These are phyloP conservation scores for Podarcis siculus DNA, from an alignment of 2,797 vertebrate species.

Conservation along the genomic window DNA sequence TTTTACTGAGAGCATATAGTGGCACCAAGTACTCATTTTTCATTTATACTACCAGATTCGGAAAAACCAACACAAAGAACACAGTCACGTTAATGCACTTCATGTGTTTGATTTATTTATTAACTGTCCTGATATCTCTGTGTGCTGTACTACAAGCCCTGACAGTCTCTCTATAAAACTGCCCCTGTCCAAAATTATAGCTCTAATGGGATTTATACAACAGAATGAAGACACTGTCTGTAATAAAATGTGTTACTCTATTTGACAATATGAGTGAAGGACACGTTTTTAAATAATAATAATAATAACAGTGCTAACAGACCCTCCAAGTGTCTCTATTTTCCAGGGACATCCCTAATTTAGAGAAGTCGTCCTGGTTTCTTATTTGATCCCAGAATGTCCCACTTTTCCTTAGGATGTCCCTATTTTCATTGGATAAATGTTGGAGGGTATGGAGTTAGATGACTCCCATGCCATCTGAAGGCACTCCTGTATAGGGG, in stretches of 20 bases:
- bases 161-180: conserved; percentile 26
- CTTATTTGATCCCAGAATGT: no score
- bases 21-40: conserved; percentile 45
- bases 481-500: no score
- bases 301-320: neutral
- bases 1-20: conserved; percentile 41
- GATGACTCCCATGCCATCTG: no score
- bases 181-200: neutral
- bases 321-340: no score
- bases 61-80: conserved; percentile 45
- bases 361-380: no score
- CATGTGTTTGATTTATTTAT: conserved; percentile 20
- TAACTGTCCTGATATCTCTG: neutral
- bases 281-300: conserved; percentile 28
- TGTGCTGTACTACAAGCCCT: neutral
- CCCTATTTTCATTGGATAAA: no score
- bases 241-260: neutral
- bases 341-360: no score
- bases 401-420: no score
- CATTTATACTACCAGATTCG: conserved; percentile 34
- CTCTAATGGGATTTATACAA: conserved; percentile 6
- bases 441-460: no score
- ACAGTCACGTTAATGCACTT: conserved; percentile 14
- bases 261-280: conserved; percentile 23
- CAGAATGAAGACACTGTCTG: neutral